A percentile compares a stretch with the other conserved stretches of the same genome.
Conservation (phyloP, 2,797 vertebrate genomes). For the Poeciliopsis presidionis region DNA sequence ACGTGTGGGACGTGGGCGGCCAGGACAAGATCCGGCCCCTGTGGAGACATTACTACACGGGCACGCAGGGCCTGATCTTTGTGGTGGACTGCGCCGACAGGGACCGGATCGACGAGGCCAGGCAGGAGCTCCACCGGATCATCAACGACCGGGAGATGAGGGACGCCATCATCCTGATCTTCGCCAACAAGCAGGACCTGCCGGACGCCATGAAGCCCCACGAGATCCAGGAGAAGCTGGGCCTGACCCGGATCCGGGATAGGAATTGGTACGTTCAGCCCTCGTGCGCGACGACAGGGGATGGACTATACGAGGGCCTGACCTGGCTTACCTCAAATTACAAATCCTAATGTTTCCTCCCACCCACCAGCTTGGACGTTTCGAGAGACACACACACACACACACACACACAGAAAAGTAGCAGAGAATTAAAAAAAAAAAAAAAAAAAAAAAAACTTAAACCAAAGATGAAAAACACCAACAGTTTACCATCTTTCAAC, state of each 20-base stretch:
- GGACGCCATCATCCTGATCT: conserved; percentile 98
- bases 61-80: conserved; percentile 97
- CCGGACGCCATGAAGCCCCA: conserved; percentile 98
- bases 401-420: conserved; percentile 40
- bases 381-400: conserved; percentile 47
- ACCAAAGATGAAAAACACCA: conserved; percentile 22
- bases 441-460: conserved; percentile 41
- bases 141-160: conserved; percentile 99
- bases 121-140: conserved; percentile 97
- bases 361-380: conserved; percentile 74
- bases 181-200: conserved; percentile 99
- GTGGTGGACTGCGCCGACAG: conserved; percentile 98
- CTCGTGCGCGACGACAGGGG: conserved; percentile 94
- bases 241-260: conserved; percentile 96
- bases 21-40: conserved; percentile 98
- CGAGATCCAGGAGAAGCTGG: conserved; percentile 99
- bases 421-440: conserved; percentile 58
- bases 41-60: conserved; percentile 99
- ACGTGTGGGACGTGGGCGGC: conserved; percentile 98
- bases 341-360: conserved; percentile 89
- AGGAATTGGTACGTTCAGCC: conserved; percentile 99
- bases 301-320: conserved; percentile 97
- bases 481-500: background rate
- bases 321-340: conserved; percentile 99
- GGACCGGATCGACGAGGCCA: conserved; percentile 95